These are phyloP conservation scores for Drosophila ustulata DNA, from an alignment of 2,888 invertebrate genomes.

Conservation along the genomic window DNA sequence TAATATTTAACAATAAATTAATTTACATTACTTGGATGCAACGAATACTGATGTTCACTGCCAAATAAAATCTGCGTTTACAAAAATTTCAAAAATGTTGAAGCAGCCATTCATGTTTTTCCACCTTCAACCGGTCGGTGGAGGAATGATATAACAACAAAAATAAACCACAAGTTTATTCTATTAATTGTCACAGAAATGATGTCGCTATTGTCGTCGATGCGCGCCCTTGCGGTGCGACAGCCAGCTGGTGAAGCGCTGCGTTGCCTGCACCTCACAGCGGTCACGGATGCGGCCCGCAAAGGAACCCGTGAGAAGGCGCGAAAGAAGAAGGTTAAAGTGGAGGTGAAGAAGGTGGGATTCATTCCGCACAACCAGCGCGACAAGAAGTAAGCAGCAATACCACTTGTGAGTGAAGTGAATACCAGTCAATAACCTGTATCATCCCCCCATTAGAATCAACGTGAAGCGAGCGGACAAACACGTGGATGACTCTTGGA, in stretches of 20 bases:
- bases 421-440: background rate
- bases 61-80: too few species aligned
- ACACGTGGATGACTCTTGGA: conserved; percentile 87
- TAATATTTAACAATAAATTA: too few species aligned
- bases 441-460: conserved; percentile 74
- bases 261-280: conserved; percentile 86
- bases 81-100: too few species aligned
- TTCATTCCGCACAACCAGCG: conserved; percentile 90
- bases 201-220: conserved; percentile 70
- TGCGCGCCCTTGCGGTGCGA: conserved; percentile 65
- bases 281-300: conserved; percentile 90
- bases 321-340: conserved; percentile 91
- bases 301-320: conserved; percentile 93
- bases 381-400: conserved; percentile 86
- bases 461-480: conserved; percentile 85
- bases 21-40: too few species aligned
- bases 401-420: background rate
- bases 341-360: conserved; percentile 90
- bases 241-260: conserved; percentile 68
- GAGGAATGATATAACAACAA: conserved; percentile 47
- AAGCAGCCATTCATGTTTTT: background rate
- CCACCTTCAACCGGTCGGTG: conserved; percentile 29
- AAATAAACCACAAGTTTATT: conserved; percentile 12
- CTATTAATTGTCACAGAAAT: conserved; percentile 55
- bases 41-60: too few species aligned